A percentile compares a stretch with the other conserved stretches of the same genome.
Evolutionary conservation across 2,797 vertebrate species (phyloP).

Genomic region (Percopsis omiscomaycus): DNA sequence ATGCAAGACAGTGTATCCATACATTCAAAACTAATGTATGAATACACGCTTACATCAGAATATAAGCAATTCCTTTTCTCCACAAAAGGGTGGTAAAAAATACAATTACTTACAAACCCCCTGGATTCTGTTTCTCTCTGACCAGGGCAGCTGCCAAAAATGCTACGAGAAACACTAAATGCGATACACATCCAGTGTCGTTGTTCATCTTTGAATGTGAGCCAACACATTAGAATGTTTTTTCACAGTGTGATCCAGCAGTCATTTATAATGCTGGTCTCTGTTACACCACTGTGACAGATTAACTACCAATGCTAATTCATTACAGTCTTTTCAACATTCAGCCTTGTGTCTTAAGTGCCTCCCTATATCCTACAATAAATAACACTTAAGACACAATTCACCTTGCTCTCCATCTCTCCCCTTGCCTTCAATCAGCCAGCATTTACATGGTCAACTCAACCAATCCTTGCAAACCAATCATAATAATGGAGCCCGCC

Average conservation of each 20-base stretch:
- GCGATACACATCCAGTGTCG: background rate
- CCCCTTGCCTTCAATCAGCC: slow-evolving; percentile 45
- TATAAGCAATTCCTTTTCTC: too few relatives aligned
- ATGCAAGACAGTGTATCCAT: too few relatives aligned
- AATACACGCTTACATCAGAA: background rate
- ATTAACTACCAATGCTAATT: slow-evolving; percentile 39
- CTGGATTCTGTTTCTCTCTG: too few relatives aligned
- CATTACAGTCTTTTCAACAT: slow-evolving; percentile 36
- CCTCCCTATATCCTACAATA: slow-evolving; percentile 36
- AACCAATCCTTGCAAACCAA: slow-evolving; percentile 49
- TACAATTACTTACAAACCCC: background rate
- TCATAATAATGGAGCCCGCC: slow-evolving; percentile 63
- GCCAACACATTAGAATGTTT: slow-evolving; percentile 9
- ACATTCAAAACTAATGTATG: background rate
- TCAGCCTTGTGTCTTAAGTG: slow-evolving; percentile 32
- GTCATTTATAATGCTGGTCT: slow-evolving; percentile 14
- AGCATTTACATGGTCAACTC: slow-evolving; percentile 41
- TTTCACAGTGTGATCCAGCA: background rate
- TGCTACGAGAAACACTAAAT: background rate
- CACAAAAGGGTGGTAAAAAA: too few relatives aligned
- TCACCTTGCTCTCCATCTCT: slow-evolving; percentile 39
- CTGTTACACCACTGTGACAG: slow-evolving; percentile 19
- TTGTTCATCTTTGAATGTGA: slow-evolving; percentile 14
- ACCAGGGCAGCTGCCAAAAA: background rate
- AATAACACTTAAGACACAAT: slow-evolving; percentile 41